Percentiles rank a stretch among this genome's conserved stretches.
These are phyloP conservation scores for Acleris holmiana DNA, from an alignment of 2,888 invertebrate genomes.

Conservation along the genomic window DNA sequence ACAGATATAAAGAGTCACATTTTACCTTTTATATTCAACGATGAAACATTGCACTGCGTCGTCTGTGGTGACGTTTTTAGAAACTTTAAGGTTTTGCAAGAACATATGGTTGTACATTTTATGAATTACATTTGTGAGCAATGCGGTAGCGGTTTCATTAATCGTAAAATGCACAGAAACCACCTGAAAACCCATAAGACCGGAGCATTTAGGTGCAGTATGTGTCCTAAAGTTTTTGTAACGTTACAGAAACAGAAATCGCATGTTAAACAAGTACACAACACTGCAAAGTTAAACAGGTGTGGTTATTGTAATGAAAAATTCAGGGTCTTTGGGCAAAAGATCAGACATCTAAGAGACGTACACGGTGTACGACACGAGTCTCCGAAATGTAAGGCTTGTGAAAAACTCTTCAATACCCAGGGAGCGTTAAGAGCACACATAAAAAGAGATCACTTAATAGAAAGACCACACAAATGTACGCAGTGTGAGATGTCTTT, in stretches of 20 bases:
- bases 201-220: slow-evolving; percentile 45
- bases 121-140: slow-evolving; percentile 51
- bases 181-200: slow-evolving; percentile 44
- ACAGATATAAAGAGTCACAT: slow-evolving; percentile 54
- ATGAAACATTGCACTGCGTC: slow-evolving; percentile 45
- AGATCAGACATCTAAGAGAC: slow-evolving; percentile 55
- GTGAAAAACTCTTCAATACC: slow-evolving; percentile 25
- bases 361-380: slow-evolving; percentile 53
- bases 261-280: slow-evolving; percentile 61
- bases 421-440: slow-evolving; percentile 18
- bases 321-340: slow-evolving; percentile 57
- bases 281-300: slow-evolving; percentile 53
- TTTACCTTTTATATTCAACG: slow-evolving; percentile 50
- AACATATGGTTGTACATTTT: slow-evolving; percentile 57
- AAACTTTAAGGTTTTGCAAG: slow-evolving; percentile 48
- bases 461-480: slow-evolving; percentile 61
- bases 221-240: slow-evolving; percentile 46
- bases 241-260: slow-evolving; percentile 44
- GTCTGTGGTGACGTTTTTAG: slow-evolving; percentile 45
- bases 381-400: slow-evolving; percentile 21
- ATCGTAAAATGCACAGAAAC: slow-evolving; percentile 54
- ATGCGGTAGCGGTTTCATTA: slow-evolving; percentile 60
- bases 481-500: slow-evolving; percentile 59
- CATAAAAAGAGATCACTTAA: slow-evolving; percentile 48
- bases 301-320: slow-evolving; percentile 63